A percentile compares a stretch with the other conserved stretches of the same genome.
These are phyloP conservation scores for Aythya baeri DNA, from an alignment of 2,113 vertebrate genomes.

Conservation along the genomic window DNA sequence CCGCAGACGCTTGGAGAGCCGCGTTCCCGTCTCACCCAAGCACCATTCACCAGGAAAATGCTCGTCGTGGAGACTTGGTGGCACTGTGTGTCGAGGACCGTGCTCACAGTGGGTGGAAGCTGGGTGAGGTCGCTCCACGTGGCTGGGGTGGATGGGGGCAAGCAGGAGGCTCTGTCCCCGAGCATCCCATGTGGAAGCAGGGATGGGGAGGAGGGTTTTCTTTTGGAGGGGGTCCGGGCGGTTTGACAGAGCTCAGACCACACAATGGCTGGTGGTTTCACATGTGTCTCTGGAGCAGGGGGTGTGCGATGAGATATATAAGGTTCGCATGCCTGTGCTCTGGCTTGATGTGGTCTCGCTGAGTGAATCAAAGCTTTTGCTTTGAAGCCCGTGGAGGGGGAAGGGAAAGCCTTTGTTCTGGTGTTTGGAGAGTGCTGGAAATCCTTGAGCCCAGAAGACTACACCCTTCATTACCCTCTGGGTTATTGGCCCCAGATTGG, in stretches of 20 bases:
- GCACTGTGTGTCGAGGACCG: neutral
- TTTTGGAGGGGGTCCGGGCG: neutral
- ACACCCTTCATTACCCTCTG: slow-evolving; percentile 62
- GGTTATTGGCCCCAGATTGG: slow-evolving; percentile 64
- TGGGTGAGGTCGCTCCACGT: neutral
- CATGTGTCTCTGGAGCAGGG: slow-evolving; percentile 4
- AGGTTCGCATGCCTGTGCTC: slow-evolving; percentile 28
- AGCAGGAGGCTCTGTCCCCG: neutral
- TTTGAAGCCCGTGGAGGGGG: slow-evolving; percentile 53
- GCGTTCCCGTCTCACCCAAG: neutral
- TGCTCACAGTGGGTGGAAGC: neutral
- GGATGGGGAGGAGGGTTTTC: neutral
- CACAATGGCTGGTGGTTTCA: slow-evolving; percentile 34
- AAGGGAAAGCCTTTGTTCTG: slow-evolving; percentile 66
- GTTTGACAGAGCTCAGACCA: neutral
- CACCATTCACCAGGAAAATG: neutral
- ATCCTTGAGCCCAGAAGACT: slow-evolving; percentile 55
- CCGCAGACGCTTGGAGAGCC: neutral
- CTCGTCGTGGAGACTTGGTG: accelerated
- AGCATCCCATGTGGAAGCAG: accelerated
- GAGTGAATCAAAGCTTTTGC: slow-evolving; percentile 41
- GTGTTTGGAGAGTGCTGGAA: slow-evolving; percentile 37
- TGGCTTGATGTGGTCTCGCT: slow-evolving; percentile 55
- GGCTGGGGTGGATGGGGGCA: neutral
- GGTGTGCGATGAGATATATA: slow-evolving; percentile 28